Conservation (phyloP, 2,888 invertebrate genomes). For the Eupeodes latifasciatus region DNA sequence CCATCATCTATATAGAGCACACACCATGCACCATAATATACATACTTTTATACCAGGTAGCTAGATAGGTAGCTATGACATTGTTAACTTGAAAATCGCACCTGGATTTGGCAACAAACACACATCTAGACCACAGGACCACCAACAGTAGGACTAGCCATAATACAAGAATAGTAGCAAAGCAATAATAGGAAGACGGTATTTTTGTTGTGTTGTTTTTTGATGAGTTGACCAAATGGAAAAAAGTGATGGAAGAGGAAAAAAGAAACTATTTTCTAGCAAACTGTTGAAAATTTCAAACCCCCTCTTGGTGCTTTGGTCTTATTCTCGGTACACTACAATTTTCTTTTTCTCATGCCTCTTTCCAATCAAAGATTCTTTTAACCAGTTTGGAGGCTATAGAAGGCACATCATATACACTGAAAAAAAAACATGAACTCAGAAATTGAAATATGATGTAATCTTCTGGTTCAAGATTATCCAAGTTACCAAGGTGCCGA, state of each 20-base stretch:
- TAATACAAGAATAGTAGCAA: slow-evolving; percentile 44
- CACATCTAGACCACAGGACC: slow-evolving; percentile 45
- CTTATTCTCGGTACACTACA: too few relatives aligned
- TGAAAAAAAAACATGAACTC: neutral
- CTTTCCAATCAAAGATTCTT: slow-evolving; percentile 54
- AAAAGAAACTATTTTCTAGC: slow-evolving; percentile 34
- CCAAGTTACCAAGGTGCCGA: too few relatives aligned
- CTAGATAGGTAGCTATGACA: slow-evolving; percentile 25
- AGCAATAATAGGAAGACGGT: slow-evolving; percentile 52
- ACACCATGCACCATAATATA: neutral
- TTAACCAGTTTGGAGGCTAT: slow-evolving; percentile 19
- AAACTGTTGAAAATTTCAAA: slow-evolving; percentile 50
- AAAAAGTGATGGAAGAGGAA: neutral
- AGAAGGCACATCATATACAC: neutral
- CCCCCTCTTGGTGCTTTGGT: slow-evolving; percentile 12
- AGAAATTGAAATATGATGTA: too few relatives aligned
- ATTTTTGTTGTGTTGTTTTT: neutral
- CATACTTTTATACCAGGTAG: too few relatives aligned
- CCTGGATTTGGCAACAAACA: slow-evolving; percentile 70
- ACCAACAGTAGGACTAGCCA: slow-evolving; percentile 35
- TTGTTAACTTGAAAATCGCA: slow-evolving; percentile 70
- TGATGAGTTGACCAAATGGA: slow-evolving; percentile 3
- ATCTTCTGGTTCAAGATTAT: too few relatives aligned
- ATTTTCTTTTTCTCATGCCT: slow-evolving; percentile 39
- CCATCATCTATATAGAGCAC: slow-evolving; percentile 33